phyloP scores from a whole-genome alignment of 2,888 invertebrate genomes.

The Erebia epiphron region DNA sequence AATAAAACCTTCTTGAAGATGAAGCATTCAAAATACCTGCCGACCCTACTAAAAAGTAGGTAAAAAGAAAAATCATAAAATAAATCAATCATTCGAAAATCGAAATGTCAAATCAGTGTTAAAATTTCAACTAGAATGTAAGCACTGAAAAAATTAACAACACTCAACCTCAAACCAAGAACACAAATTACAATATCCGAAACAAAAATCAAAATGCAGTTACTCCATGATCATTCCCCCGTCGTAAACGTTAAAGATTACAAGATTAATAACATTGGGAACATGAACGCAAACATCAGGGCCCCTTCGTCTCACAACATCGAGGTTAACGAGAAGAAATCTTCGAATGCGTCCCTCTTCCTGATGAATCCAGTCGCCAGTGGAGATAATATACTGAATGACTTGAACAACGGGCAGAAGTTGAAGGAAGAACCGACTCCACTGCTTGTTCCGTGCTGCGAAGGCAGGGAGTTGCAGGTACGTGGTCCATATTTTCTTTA shows the following conservation, averaged over 20 bases:
- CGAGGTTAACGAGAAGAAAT: conserved; percentile 67
- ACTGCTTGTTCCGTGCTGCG: conserved; percentile 71
- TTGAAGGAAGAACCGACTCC: conserved; percentile 66
- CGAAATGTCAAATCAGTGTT: conserved; percentile 61
- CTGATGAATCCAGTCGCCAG: conserved; percentile 76
- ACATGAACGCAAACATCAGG: conserved; percentile 49
- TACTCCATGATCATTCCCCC: conserved; percentile 63
- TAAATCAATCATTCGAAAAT: conserved; percentile 53
- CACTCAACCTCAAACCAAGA: conserved; percentile 45
- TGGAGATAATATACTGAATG: conserved; percentile 70
- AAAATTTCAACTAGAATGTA: conserved; percentile 64
- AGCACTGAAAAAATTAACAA: conserved; percentile 43
- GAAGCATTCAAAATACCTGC: neutral
- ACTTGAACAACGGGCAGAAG: conserved; percentile 63
- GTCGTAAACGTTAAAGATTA: conserved; percentile 49
- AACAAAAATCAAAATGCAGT: conserved; percentile 58
- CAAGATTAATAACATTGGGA: conserved; percentile 49
- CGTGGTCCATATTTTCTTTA: neutral
- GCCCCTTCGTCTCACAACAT: conserved; percentile 56
- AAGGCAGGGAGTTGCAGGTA: conserved; percentile 71
- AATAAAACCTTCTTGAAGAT: too few species aligned
- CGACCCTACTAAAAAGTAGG: neutral
- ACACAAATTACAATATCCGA: conserved; percentile 27
- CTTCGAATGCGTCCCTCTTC: conserved; percentile 63
- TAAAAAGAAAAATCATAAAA: conserved; percentile 1